Conservation (phyloP, 2,888 invertebrate genomes). For the Nemapogon koenigi region DNA sequence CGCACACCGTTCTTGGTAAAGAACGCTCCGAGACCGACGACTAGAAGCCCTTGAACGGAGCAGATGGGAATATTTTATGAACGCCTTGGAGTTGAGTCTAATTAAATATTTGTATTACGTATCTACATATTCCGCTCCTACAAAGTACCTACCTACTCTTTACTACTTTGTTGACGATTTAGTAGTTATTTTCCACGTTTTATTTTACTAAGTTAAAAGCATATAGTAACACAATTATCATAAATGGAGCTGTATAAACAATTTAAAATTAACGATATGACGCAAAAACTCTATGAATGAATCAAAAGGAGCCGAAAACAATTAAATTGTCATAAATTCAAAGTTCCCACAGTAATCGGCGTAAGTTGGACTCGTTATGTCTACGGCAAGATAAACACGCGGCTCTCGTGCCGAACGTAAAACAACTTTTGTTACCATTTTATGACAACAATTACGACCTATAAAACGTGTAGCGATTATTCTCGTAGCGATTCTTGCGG, state of each 20-base stretch:
- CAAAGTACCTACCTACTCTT: too few relatives aligned
- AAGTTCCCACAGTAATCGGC: constrained; percentile 46
- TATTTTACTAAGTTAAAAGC: too few relatives aligned
- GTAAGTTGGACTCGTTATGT: constrained; percentile 38
- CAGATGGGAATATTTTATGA: constrained; percentile 24
- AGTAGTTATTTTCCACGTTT: too few relatives aligned
- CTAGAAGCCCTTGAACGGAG: constrained; percentile 19
- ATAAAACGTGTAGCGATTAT: constrained; percentile 62
- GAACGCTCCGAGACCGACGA: constrained; percentile 24
- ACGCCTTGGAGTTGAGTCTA: too few relatives aligned
- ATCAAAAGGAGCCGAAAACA: constrained; percentile 31
- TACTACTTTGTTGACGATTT: too few relatives aligned
- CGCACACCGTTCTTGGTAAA: constrained; percentile 32
- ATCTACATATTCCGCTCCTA: too few relatives aligned
- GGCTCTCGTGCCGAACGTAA: constrained; percentile 57
- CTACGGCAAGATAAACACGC: constrained; percentile 52
- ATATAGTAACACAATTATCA: too few relatives aligned
- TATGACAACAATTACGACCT: constrained; percentile 64
- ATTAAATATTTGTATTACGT: too few relatives aligned
- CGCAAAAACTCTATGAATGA: constrained; percentile 8
- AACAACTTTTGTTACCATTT: constrained; percentile 63
- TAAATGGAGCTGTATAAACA: too few relatives aligned
- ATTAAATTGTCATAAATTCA: constrained; percentile 48
- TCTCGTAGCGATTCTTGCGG: constrained; percentile 56
- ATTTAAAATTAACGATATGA: background rate